Evolutionary conservation across 2,113 vertebrate genomes (phyloP).

Genomic region (Uria lomvia): DNA sequence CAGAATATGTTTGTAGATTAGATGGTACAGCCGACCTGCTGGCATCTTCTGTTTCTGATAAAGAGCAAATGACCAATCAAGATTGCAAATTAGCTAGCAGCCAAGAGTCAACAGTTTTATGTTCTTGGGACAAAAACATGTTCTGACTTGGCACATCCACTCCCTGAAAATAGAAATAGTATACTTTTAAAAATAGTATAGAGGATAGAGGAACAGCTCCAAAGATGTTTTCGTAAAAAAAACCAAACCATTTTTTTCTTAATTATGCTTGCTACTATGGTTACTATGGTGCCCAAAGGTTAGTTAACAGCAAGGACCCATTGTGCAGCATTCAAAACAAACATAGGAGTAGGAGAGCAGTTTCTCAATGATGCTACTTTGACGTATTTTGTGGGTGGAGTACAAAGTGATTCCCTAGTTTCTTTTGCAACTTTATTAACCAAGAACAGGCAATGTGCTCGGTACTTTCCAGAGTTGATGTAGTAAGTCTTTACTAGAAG

Average conservation of each 20-base stretch:
- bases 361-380: background rate
- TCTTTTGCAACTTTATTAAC: background rate
- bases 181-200: background rate
- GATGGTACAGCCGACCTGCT: background rate
- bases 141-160: background rate
- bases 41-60: background rate
- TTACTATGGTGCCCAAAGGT: background rate
- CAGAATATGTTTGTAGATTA: background rate
- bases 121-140: background rate
- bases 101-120: background rate
- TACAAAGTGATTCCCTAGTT: background rate
- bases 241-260: background rate
- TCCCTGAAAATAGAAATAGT: background rate
- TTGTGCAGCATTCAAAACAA: background rate
- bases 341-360: background rate
- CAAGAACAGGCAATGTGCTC: background rate
- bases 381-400: background rate
- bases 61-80: background rate
- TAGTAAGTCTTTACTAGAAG: background rate
- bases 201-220: background rate
- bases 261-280: background rate
- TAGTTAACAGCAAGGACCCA: background rate
- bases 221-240: background rate
- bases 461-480: background rate
- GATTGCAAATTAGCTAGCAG: background rate